These are phyloP conservation scores for Subanguina moxae DNA, from an alignment of 1,140 invertebrate species.

Conservation along the genomic window DNA sequence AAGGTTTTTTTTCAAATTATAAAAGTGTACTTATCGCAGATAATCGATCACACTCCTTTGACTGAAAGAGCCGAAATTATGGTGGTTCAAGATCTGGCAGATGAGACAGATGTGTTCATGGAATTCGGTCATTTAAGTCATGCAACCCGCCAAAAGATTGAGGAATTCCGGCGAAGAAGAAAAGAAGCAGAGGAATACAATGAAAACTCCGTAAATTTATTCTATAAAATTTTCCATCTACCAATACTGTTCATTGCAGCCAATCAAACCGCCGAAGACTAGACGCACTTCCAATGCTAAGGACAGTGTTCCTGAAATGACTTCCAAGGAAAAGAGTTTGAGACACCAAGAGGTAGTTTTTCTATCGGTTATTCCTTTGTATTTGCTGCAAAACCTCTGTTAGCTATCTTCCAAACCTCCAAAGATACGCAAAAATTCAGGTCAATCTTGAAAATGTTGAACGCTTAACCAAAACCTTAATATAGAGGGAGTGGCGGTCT, in stretches of 20 bases:
- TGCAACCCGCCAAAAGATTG: constrained; percentile 50
- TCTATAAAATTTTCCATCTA: too few species aligned
- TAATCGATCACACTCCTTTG: constrained; percentile 55
- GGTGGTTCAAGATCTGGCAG: constrained; percentile 58
- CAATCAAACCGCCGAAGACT: constrained; percentile 55
- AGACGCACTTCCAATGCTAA: constrained; percentile 31
- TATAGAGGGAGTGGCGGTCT: too few species aligned
- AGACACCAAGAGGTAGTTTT: constrained; percentile 21
- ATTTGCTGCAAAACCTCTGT: too few species aligned
- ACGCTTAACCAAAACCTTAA: too few species aligned
- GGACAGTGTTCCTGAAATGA: constrained; percentile 43
- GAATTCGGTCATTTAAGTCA: constrained; percentile 57
- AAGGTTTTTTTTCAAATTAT: constrained; percentile 34
- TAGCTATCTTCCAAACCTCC: too few species aligned
- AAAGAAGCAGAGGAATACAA: constrained; percentile 60
- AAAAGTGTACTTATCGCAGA: too few species aligned
- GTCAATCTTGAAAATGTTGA: too few species aligned
- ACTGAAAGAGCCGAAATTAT: constrained; percentile 58
- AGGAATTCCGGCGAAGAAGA: constrained; percentile 53
- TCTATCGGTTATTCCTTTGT: too few species aligned
- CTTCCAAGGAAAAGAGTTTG: constrained; percentile 49
- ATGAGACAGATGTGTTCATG: constrained; percentile 60
- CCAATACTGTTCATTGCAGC: constrained; percentile 6
- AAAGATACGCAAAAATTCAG: too few species aligned
- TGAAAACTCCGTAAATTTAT: constrained; percentile 43